Evolutionary conservation across 2,888 invertebrate genomes (phyloP).

Genomic region (Auanema sp.): DNA sequence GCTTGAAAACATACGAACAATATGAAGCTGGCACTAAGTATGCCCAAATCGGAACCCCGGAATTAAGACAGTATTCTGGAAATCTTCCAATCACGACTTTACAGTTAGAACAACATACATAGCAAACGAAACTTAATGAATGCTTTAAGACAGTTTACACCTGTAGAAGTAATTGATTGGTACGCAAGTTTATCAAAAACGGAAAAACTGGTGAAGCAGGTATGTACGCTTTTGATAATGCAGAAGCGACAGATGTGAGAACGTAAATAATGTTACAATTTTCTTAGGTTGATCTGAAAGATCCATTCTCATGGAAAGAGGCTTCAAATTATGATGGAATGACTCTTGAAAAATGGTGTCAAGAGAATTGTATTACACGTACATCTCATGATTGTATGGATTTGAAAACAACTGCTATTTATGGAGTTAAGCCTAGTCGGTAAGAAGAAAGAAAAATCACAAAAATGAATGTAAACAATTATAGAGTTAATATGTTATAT

Average conservation of each 20-base stretch:
- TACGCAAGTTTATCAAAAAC: conserved; percentile 22
- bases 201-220: conserved; percentile 25
- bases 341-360: conserved; percentile 33
- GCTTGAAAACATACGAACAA: conserved; percentile 61
- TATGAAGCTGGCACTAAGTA: conserved; percentile 55
- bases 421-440: conserved; percentile 33
- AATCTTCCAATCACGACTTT: conserved; percentile 26
- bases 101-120: conserved; percentile 15
- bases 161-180: conserved; percentile 28
- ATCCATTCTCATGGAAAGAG: conserved; percentile 29
- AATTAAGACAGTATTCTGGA: conserved; percentile 28
- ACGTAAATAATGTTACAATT: neutral
- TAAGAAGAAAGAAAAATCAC: conserved; percentile 11
- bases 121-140: neutral
- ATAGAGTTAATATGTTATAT: conserved; percentile 36
- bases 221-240: neutral
- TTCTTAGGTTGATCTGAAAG: conserved; percentile 19
- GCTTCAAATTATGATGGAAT: conserved; percentile 29
- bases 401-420: conserved; percentile 26
- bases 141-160: conserved; percentile 25
- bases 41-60: conserved; percentile 49
- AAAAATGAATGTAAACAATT: conserved; percentile 4
- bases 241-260: neutral
- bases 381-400: conserved; percentile 31
- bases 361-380: conserved; percentile 30